phyloP scores from a whole-genome alignment of 2,888 invertebrate genomes.

The Melieria omissa region DNA sequence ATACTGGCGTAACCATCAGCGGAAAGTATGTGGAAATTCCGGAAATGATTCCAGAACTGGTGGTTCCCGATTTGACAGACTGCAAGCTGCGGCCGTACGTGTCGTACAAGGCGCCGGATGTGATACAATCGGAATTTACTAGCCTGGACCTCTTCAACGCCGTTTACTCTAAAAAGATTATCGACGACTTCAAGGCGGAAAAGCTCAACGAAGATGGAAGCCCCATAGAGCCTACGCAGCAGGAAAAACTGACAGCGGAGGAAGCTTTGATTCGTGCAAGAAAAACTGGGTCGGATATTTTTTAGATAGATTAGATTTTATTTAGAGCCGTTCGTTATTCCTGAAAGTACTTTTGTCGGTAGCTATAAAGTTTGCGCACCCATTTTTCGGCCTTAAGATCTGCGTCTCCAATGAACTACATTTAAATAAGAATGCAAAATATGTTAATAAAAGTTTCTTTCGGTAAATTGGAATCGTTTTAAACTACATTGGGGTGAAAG shows the following conservation, averaged over 20 bases:
- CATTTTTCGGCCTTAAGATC: constrained; percentile 79
- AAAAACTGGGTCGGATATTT: constrained; percentile 86
- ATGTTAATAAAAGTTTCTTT: constrained; percentile 19
- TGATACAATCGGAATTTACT: constrained; percentile 84
- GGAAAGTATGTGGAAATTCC: constrained; percentile 75
- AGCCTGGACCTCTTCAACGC: constrained; percentile 84
- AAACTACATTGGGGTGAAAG: constrained; percentile 75
- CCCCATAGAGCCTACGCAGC: constrained; percentile 76
- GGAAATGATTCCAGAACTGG: constrained; percentile 91
- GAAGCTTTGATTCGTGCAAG: constrained; percentile 78
- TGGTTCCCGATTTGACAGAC: constrained; percentile 88
- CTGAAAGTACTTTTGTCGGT: constrained; percentile 70
- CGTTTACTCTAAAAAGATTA: constrained; percentile 83
- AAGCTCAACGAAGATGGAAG: constrained; percentile 78
- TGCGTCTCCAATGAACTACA: constrained; percentile 76
- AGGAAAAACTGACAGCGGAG: constrained; percentile 78
- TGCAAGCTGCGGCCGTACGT: constrained; percentile 94
- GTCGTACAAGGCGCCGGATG: constrained; percentile 82
- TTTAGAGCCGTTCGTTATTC: constrained; percentile 27
- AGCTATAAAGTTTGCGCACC: constrained; percentile 76
- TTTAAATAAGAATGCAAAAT: constrained; percentile 38
- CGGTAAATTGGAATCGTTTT: constrained; percentile 2
- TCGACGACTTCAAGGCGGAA: constrained; percentile 76
- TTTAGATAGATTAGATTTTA: constrained; percentile 63
- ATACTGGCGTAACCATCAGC: constrained; percentile 70